Base-by-base conservation (phyloP, 1,140 invertebrate genomes). In the Temnothorax longispinosus region DNA sequence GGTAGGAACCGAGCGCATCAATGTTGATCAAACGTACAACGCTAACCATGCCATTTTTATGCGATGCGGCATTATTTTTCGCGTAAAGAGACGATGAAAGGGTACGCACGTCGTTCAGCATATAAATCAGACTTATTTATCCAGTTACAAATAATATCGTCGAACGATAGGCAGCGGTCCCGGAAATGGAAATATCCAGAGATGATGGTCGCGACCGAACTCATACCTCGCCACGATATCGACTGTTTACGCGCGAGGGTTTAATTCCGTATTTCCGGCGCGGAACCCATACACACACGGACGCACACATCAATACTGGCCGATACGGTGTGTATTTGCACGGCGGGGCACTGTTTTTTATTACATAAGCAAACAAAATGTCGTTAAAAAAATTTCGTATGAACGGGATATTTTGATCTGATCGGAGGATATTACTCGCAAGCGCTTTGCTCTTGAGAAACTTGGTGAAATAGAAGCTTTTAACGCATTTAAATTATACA, bases 41-140 rank as follows among this genome's bases (percentile, higher is more conserved):
- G 38, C 8, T 44, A 56, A 35, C 76, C 35, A 50, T 27, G 41
- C 67, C 67, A 67, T 89, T 86, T 58, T 58, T 72, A 58, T 58
- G 50, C 11, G 69, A 87, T n/a, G 27, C 41, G 50, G 80, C 21
- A 81, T 64, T 81, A 81, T 89, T 89, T 86, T 54, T 52, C 65
- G 41, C 21, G 50, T 47, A n/a, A 89, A 89, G 88, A 69, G 27
- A 64, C 65, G 27, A 65, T 67, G 81, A 78, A 88, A 78, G 67
- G 11, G 32, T 15, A 41, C 44, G 65, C 41, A 32, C 41, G 44
- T 27, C 65, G 56, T 15, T 21, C n/a, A 54, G 41, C 56, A 84
- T 84, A 75, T 84, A 84, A 75, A 84, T 84, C 69, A 84, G 69
- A 84, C 80, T 84, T 84, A 84, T 84, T 84, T 75, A 84, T 74